Conservation (phyloP, 1,140 invertebrate species). For the Mercenaria mercenaria region DNA sequence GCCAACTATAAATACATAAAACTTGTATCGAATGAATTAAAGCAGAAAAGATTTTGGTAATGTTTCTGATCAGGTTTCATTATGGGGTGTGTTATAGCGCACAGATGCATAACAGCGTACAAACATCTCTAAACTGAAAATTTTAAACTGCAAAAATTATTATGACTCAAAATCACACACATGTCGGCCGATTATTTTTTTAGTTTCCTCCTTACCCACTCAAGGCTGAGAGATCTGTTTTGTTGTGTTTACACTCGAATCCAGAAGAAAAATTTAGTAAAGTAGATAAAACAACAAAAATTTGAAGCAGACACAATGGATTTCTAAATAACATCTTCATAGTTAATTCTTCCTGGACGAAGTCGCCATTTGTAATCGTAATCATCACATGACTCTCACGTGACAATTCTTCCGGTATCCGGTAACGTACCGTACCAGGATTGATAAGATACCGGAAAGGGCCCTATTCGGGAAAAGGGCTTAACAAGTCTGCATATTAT, state of each 20-base stretch:
- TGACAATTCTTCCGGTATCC: not conserved
- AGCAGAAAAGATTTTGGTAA: too few relatives aligned
- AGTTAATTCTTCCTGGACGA: not conserved
- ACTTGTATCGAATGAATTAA: too few relatives aligned
- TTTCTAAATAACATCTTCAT: not conserved
- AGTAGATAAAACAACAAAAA: not conserved
- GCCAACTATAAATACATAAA: too few relatives aligned
- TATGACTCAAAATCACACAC: not conserved
- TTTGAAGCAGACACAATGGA: not conserved
- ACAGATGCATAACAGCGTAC: too few relatives aligned
- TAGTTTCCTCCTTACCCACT: not conserved
- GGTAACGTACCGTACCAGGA: not conserved
- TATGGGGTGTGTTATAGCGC: too few relatives aligned
- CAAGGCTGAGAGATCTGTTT: not conserved
- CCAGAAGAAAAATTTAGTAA: not conserved
- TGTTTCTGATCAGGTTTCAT: too few relatives aligned
- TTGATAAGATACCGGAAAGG: too few relatives aligned
- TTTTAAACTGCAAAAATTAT: too few relatives aligned
- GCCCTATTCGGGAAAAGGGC: too few relatives aligned
- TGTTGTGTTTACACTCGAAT: slow-evolving; percentile 15
- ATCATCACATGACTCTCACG: slow-evolving; percentile 38
- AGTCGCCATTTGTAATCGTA: slow-evolving; percentile 41
- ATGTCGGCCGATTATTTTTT: not conserved
- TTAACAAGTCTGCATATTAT: too few relatives aligned
- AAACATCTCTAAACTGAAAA: too few relatives aligned